Conservation (phyloP, 2,113 vertebrate species). For the Podocnemis expansa region DNA sequence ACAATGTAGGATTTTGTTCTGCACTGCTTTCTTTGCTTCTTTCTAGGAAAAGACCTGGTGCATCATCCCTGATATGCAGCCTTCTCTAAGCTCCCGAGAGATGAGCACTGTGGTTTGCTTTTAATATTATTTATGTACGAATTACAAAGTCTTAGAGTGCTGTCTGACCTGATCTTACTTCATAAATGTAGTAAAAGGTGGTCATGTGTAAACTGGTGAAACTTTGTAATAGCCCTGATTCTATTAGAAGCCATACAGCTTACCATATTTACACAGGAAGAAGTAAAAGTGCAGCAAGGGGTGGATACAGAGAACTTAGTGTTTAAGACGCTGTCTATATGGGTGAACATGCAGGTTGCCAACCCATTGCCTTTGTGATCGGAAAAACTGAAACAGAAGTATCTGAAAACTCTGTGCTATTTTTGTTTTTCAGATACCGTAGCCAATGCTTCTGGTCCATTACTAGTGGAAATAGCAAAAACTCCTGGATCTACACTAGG, state of each 20-base stretch:
- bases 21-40: background rate
- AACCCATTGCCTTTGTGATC: background rate
- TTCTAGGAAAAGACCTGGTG: background rate
- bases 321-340: background rate
- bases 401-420: background rate
- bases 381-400: background rate
- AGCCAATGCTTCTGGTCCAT: slow-evolving; percentile 88
- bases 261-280: background rate
- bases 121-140: background rate
- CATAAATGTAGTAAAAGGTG: background rate
- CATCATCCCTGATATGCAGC: accelerated
- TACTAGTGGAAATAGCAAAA: slow-evolving; percentile 93
- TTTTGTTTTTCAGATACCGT: slow-evolving; percentile 84
- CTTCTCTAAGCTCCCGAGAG: background rate
- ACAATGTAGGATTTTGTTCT: background rate
- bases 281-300: background rate
- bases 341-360: background rate
- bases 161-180: background rate
- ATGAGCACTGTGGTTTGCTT: background rate
- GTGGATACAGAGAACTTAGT: background rate
- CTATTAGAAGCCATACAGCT: background rate
- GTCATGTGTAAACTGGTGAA: background rate
- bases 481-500: slow-evolving; percentile 86
- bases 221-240: background rate
- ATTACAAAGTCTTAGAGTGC: background rate